These are phyloP conservation scores for Columbina picui DNA, from an alignment of 2,113 vertebrate species.

Conservation along the genomic window DNA sequence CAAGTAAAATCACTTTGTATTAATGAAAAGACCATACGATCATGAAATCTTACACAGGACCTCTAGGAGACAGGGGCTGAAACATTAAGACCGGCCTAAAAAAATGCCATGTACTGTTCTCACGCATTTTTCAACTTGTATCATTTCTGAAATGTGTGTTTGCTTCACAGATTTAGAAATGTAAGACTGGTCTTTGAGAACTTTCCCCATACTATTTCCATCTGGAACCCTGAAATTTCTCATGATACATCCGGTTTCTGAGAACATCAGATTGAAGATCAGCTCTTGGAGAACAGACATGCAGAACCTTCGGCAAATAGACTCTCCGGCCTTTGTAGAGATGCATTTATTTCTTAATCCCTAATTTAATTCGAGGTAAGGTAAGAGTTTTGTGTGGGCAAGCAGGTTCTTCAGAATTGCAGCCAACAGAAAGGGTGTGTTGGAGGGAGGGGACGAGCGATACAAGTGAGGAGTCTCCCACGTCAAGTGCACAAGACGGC, in stretches of 20 bases:
- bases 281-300: background rate
- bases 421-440: conserved; percentile 57
- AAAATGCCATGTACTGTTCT: background rate
- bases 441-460: conserved; percentile 9
- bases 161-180: background rate
- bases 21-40: background rate
- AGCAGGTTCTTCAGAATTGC: conserved; percentile 46
- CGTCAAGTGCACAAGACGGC: rapidly evolving
- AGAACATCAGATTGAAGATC: rapidly evolving
- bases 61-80: background rate
- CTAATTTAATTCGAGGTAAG: background rate
- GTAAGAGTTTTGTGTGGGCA: conserved; percentile 62
- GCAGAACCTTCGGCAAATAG: background rate
- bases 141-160: rapidly evolving
- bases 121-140: background rate
- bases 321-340: background rate
- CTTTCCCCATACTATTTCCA: background rate
- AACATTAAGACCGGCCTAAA: background rate
- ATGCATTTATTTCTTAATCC: conserved; percentile 20
- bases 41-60: background rate
- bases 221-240: background rate
- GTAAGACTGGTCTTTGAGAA: background rate
- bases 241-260: background rate
- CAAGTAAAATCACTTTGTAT: background rate
- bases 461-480: background rate